phyloP scores from a whole-genome alignment of 2,797 vertebrate species.

The Acropternis orthonyx region DNA sequence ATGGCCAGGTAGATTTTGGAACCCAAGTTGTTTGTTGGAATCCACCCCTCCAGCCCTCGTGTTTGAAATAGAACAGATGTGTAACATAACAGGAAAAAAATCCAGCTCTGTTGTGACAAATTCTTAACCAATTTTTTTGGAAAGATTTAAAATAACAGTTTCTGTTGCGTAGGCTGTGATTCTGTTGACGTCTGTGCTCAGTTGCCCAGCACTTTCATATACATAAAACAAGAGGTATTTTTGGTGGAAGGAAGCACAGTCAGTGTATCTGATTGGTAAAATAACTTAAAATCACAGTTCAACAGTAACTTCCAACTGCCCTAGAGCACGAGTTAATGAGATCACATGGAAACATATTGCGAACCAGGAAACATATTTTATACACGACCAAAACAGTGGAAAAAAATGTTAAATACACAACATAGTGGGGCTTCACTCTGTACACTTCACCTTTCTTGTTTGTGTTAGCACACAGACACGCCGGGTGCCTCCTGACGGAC shows the following conservation, averaged over 20 bases:
- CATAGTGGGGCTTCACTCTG: background rate
- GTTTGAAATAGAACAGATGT: constrained; percentile 49
- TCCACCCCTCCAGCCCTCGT: background rate
- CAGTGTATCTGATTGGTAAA: constrained; percentile 48
- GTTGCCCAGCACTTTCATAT: constrained; percentile 14
- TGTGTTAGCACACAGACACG: background rate
- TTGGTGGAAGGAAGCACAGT: constrained; percentile 66
- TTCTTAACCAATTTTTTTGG: background rate
- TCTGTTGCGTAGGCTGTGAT: constrained; percentile 57
- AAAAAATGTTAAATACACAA: constrained; percentile 52
- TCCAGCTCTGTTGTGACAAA: constrained; percentile 15
- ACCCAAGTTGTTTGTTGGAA: constrained; percentile 55
- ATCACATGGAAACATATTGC: constrained; percentile 70
- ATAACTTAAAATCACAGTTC: constrained; percentile 53
- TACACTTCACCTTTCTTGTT: background rate
- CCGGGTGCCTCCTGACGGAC: background rate
- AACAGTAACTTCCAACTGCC: constrained; percentile 59
- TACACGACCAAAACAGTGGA: constrained; percentile 67
- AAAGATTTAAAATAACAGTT: constrained; percentile 45
- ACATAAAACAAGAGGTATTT: constrained; percentile 46
- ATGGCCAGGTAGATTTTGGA: constrained; percentile 41
- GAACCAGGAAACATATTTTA: constrained; percentile 77
- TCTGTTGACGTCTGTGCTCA: constrained; percentile 53
- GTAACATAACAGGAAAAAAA: constrained; percentile 44
- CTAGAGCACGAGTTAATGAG: constrained; percentile 53